These are phyloP conservation scores for Drosophila sproati DNA, from an alignment of 1,140 invertebrate genomes.

Conservation along the genomic window DNA sequence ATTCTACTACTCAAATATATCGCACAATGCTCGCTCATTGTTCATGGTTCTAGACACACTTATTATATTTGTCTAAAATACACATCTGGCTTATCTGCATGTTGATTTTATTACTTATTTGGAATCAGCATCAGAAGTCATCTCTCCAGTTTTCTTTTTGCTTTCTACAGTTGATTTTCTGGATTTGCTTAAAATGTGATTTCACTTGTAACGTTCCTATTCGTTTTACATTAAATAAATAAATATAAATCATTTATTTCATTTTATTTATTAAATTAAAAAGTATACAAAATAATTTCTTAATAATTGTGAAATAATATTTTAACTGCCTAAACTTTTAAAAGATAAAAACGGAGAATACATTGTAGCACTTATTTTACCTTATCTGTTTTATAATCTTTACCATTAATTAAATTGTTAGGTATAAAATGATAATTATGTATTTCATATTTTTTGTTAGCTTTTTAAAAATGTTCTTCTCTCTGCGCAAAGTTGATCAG, in stretches of 20 bases:
- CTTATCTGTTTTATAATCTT: background rate
- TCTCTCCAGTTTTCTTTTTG: too few species aligned
- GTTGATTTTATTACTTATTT: background rate
- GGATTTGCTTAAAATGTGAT: too few species aligned
- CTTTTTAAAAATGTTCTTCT: background rate
- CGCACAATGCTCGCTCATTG: constrained; percentile 34
- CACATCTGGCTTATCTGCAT: background rate
- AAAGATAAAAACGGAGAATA: too few species aligned
- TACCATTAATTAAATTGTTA: background rate
- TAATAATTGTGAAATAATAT: too few species aligned
- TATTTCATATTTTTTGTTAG: background rate
- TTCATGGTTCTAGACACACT: constrained; percentile 3
- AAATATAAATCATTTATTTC: too few species aligned
- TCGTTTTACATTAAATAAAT: too few species aligned
- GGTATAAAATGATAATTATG: background rate
- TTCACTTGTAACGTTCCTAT: too few species aligned
- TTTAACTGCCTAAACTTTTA: too few species aligned
- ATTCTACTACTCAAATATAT: background rate
- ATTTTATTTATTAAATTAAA: too few species aligned
- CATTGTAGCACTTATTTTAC: background rate
- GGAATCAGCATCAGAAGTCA: background rate
- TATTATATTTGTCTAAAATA: background rate
- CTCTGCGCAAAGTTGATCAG: constrained; percentile 1
- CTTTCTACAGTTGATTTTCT: too few species aligned
- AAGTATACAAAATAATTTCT: too few species aligned